Evolutionary conservation across 2,797 vertebrate genomes (phyloP).

Genomic region (Synanceia verrucosa): DNA sequence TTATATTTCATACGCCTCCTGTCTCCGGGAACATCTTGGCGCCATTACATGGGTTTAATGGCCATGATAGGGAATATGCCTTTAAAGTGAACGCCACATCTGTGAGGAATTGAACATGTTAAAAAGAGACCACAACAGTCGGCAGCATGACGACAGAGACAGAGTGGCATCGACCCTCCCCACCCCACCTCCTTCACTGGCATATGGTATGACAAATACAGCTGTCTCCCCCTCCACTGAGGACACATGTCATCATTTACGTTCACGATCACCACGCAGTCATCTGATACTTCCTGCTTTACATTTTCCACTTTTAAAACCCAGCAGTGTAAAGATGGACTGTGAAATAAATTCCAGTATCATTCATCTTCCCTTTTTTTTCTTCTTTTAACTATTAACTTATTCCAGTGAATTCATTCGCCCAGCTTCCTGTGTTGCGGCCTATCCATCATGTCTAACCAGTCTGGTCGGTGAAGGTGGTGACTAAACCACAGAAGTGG

Average conservation of each 20-base stretch:
- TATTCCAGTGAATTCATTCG: conserved; percentile 3
- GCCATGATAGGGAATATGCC: conserved; percentile 77
- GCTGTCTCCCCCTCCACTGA: conserved; percentile 34
- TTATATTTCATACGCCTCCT: conserved; percentile 47
- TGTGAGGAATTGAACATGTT: conserved; percentile 78
- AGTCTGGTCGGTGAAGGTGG: conserved; percentile 22
- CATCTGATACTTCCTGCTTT: conserved; percentile 11
- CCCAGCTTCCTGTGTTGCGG: conserved; percentile 10
- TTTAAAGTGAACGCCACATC: conserved; percentile 81
- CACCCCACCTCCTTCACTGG: conserved; percentile 32
- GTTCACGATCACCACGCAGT: conserved; percentile 13
- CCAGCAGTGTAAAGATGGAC: neutral
- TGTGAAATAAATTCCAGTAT: neutral
- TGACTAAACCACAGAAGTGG: conserved; percentile 35
- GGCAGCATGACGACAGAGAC: conserved; percentile 72
- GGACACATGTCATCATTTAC: conserved; percentile 40
- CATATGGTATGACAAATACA: conserved; percentile 44
- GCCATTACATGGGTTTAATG: conserved; percentile 76
- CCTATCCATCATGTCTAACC: conserved; percentile 47
- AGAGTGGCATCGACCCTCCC: conserved; percentile 56
- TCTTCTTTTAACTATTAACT: conserved; percentile 19
- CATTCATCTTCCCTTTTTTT: neutral
- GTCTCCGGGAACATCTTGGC: conserved; percentile 78
- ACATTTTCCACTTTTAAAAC: neutral
- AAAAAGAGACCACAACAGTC: conserved; percentile 77